phyloP scores from a whole-genome alignment of 2,888 invertebrate species.

The Meliscaeva auricollis region DNA sequence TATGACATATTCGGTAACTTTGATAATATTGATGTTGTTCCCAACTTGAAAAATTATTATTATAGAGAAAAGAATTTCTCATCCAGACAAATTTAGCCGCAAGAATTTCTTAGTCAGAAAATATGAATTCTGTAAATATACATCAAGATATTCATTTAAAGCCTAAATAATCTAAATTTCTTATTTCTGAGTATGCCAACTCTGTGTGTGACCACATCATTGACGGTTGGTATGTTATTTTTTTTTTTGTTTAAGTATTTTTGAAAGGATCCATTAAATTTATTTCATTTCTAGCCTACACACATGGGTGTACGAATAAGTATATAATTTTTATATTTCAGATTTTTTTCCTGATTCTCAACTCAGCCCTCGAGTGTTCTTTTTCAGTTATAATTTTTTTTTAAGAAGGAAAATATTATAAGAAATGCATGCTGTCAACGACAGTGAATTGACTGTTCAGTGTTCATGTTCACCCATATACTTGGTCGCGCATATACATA shows the following conservation, averaged over 20 bases:
- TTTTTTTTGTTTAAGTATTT: not conserved
- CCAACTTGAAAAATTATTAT: too few species aligned
- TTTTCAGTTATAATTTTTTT: slow-evolving; percentile 10
- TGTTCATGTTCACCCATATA: slow-evolving; percentile 30
- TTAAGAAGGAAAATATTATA: slow-evolving; percentile 8
- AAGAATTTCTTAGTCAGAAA: too few species aligned
- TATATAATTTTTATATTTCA: slow-evolving; percentile 14
- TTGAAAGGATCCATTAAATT: not conserved
- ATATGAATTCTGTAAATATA: too few species aligned
- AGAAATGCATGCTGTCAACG: slow-evolving; percentile 29
- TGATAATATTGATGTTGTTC: too few species aligned
- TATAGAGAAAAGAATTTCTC: too few species aligned
- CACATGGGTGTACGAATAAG: not conserved
- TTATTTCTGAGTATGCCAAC: not conserved
- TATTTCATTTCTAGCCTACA: slow-evolving; percentile 9
- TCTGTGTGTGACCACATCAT: slow-evolving; percentile 1
- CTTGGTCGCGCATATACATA: not conserved
- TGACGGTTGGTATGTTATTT: not conserved
- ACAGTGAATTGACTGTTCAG: slow-evolving; percentile 19
- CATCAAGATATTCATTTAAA: too few species aligned
- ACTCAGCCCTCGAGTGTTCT: not conserved
- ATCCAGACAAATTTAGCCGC: too few species aligned
- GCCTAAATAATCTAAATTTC: not conserved
- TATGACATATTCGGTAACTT: too few species aligned
- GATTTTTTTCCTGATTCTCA: slow-evolving; percentile 14